Conservation (phyloP, 2,888 invertebrate species). For the Patella depressa region DNA sequence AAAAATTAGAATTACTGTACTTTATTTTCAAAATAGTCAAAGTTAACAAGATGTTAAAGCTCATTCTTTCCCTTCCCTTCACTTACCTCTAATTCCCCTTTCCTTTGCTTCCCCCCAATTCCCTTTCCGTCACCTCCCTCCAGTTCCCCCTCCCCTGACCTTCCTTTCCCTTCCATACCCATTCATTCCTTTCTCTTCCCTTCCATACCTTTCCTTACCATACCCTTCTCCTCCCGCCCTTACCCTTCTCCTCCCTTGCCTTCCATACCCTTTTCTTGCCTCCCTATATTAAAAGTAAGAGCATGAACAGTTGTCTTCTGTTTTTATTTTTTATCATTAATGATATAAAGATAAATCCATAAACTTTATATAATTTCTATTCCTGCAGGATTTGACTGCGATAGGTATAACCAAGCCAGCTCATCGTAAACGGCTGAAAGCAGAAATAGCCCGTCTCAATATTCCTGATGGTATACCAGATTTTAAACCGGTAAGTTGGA, state of each 20-base stretch:
- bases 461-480: slow-evolving; percentile 95
- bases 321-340: neutral
- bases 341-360: neutral
- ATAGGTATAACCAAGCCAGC: slow-evolving; percentile 94
- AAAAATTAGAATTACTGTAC: too few relatives aligned
- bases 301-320: too few relatives aligned
- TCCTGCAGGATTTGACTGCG: slow-evolving; percentile 76
- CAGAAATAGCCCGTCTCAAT: slow-evolving; percentile 94
- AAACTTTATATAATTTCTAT: neutral
- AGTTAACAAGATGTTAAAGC: neutral
- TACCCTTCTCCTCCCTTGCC: neutral
- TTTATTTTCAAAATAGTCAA: neutral
- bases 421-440: slow-evolving; percentile 94
- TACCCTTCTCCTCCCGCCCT: neutral
- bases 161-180: neutral
- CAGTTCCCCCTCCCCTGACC: neutral
- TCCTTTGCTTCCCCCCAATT: neutral
- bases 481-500: slow-evolving; percentile 63
- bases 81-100: neutral
- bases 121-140: neutral
- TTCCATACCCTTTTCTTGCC: neutral
- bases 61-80: neutral
- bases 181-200: neutral
- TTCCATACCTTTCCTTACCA: neutral
- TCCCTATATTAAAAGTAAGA: too few relatives aligned